phyloP scores from a whole-genome alignment of 1,140 invertebrate species.

The Neodiprion pinetum region DNA sequence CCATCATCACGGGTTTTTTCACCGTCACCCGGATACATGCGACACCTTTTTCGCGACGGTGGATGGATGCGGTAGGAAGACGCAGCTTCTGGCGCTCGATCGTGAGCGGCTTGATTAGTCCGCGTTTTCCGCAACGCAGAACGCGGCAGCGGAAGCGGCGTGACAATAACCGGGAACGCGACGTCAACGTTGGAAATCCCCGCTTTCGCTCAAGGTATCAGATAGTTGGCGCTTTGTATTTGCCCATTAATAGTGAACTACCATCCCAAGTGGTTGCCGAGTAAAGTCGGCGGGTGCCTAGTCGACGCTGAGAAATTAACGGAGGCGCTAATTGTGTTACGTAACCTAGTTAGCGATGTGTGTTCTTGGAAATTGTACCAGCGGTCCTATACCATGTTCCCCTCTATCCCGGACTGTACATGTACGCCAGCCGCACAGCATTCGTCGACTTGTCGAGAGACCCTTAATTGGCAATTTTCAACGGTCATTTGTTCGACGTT shows the following conservation, averaged over 20 bases:
- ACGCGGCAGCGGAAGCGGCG: not conserved
- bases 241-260: constrained; percentile 58
- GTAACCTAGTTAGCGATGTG: constrained; percentile 54
- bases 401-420: too few relatives aligned
- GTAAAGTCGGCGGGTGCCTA: constrained; percentile 37
- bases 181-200: not conserved
- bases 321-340: constrained; percentile 56
- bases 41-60: not conserved
- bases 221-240: constrained; percentile 56
- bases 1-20: too few relatives aligned
- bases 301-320: constrained; percentile 54
- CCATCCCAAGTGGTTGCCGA: constrained; percentile 34
- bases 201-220: not conserved
- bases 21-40: too few relatives aligned
- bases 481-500: constrained; percentile 2
- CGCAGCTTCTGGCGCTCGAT: not conserved
- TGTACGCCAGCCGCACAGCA: not conserved
- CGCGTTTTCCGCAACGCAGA: constrained; percentile 20
- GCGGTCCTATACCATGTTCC: not conserved
- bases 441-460: not conserved
- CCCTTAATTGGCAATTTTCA: constrained; percentile 1
- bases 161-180: not conserved
- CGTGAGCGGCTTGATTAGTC: not conserved
- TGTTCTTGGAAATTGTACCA: constrained; percentile 43
- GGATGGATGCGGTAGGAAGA: not conserved